Evolutionary conservation across 92 coral and sea anemone species (phyloP), one percentile per base, ranked within the genome.

Genomic region (Phenganax subtilis): DNA sequence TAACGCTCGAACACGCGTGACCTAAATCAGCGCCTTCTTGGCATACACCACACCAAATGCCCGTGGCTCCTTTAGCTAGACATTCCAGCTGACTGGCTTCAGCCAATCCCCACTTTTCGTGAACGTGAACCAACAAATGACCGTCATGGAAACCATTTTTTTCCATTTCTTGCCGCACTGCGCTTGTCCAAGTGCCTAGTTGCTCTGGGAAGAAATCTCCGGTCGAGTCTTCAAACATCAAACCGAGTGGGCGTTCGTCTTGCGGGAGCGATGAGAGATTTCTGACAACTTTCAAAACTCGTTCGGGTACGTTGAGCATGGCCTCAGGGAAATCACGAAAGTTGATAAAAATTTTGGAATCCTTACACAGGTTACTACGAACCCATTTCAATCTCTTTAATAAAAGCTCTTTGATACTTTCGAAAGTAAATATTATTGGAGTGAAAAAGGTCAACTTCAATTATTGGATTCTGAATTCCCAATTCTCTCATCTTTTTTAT

Each of bases 131-230:
- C 77, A 88, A 51, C 54, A 90, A 76, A 37, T 88, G 86, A 0
- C 93, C 93, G 14, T 80, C 75, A 4, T 29, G 47, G 79, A 87
- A 90, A 47, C 87, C 88, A 81, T 88, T 84, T 63, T 67, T 51
- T 71, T 88, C 91, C 91, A 88, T 90, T 75, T 85, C n/a, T n/a
- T n/a, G n/a, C 66, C 53, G 55, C 64, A 53, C 93, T 89, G 9
- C 92, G 7, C 84, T 86, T 0, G 93, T 90, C 93, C 93, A 88
- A 68, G 83, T 88, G 6, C 91, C 93, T 9, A 88, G 84, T 52
- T 87, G 89, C 52, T 90, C 93, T 15, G 93, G 93, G 16, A 90
- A 81, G 71, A 77, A 86, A 59, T 90, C 85, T 55, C 93, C 93
- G 30, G 86, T 82, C 51, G 91, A 80, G 54, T 88, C 91, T 71